phyloP scores from a whole-genome alignment of 2,888 invertebrate species.

The Drosophila yooni region DNA sequence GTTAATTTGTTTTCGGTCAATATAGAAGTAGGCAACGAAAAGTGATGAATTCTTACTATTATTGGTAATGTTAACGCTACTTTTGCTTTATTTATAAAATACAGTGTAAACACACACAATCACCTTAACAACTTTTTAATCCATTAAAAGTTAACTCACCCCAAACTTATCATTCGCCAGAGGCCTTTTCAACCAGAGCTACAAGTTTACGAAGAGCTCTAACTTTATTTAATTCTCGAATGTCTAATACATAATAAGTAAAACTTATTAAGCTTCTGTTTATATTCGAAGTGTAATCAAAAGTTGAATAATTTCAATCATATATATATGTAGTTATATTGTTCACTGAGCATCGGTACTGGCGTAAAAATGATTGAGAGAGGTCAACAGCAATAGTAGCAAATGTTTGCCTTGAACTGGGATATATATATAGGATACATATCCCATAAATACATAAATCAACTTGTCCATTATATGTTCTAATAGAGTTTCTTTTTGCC shows the following conservation, averaged over 20 bases:
- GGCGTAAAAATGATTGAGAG: neutral
- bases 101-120: neutral
- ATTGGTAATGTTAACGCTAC: neutral
- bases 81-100: neutral
- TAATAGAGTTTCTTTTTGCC: constrained; percentile 58
- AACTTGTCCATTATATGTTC: constrained; percentile 55
- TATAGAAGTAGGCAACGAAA: neutral
- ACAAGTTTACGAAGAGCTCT: neutral
- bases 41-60: neutral
- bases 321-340: neutral
- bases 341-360: neutral
- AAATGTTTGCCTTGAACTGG: constrained; percentile 13
- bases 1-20: neutral
- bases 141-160: neutral
- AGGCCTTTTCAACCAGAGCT: neutral
- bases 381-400: neutral
- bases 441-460: constrained; percentile 72
- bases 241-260: neutral
- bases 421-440: neutral
- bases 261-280: neutral
- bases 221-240: neutral
- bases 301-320: neutral
- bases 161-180: neutral
- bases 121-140: neutral
- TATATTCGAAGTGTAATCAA: neutral